A percentile compares a stretch with the other conserved stretches of the same genome.
These are phyloP conservation scores for Melozone crissalis DNA, from an alignment of 2,113 vertebrate genomes.

Conservation along the genomic window DNA sequence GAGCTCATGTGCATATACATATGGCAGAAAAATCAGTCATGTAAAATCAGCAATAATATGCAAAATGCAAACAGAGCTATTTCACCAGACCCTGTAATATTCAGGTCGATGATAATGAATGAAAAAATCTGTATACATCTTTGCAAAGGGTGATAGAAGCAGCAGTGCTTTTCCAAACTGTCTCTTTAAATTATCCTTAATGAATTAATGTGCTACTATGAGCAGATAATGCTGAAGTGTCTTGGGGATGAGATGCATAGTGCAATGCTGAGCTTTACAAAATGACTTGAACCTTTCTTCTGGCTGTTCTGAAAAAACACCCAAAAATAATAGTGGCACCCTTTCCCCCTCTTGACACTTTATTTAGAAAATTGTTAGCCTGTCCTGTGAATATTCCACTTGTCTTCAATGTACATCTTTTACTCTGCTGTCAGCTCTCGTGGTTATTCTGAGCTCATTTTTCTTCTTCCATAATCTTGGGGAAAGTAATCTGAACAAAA, in stretches of 20 bases:
- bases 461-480: neutral
- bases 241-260: neutral
- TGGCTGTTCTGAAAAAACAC: neutral
- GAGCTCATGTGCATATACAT: accelerated
- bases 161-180: neutral
- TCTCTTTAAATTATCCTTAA: neutral
- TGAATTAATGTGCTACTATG: neutral
- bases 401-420: neutral
- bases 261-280: neutral
- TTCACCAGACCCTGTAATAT: neutral
- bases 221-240: neutral
- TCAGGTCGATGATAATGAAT: neutral
- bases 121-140: neutral
- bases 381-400: neutral
- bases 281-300: neutral
- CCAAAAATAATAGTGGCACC: neutral
- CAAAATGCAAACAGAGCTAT: neutral
- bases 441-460: neutral
- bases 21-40: neutral
- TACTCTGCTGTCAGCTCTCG: neutral
- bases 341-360: neutral
- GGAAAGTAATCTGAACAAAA: neutral
- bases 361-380: neutral
- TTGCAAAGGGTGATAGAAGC: neutral
- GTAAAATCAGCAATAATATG: neutral